These are phyloP conservation scores for Drosophila silvestris DNA, from an alignment of 2,888 invertebrate genomes.

Conservation along the genomic window DNA sequence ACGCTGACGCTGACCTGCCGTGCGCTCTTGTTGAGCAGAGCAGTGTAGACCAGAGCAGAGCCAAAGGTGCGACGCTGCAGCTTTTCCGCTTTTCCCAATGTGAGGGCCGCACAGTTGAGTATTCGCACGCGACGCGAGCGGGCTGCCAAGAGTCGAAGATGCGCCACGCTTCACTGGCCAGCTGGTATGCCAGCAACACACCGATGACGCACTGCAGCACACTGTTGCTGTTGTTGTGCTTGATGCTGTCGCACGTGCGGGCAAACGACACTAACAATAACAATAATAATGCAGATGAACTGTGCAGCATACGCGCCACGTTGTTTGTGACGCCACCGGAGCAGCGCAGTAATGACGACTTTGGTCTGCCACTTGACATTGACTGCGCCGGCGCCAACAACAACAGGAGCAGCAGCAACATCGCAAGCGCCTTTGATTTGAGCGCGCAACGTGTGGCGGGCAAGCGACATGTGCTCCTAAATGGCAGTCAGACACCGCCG, in stretches of 20 bases:
- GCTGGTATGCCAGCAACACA: slow-evolving; percentile 37
- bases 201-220: slow-evolving; percentile 61
- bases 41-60: slow-evolving; percentile 16
- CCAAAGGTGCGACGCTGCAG: slow-evolving; percentile 51
- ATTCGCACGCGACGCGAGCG: slow-evolving; percentile 61
- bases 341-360: slow-evolving; percentile 51
- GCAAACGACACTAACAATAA: neutral
- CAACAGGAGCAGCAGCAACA: slow-evolving; percentile 13
- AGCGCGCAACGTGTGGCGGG: slow-evolving; percentile 57
- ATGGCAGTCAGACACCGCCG: slow-evolving; percentile 79
- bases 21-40: slow-evolving; percentile 38
- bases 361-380: slow-evolving; percentile 75
- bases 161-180: slow-evolving; percentile 63
- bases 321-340: slow-evolving; percentile 47
- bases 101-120: slow-evolving; percentile 64
- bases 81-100: slow-evolving; percentile 47
- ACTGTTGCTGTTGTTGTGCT: slow-evolving; percentile 26
- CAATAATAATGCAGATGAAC: neutral
- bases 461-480: slow-evolving; percentile 66
- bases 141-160: slow-evolving; percentile 19
- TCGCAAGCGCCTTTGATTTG: slow-evolving; percentile 34
- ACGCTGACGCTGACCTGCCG: slow-evolving; percentile 26
- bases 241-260: slow-evolving; percentile 35
- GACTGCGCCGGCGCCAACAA: slow-evolving; percentile 56
- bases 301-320: slow-evolving; percentile 67